phyloP scores from a whole-genome alignment of 2,888 invertebrate genomes.

The Amorpha juglandis region DNA sequence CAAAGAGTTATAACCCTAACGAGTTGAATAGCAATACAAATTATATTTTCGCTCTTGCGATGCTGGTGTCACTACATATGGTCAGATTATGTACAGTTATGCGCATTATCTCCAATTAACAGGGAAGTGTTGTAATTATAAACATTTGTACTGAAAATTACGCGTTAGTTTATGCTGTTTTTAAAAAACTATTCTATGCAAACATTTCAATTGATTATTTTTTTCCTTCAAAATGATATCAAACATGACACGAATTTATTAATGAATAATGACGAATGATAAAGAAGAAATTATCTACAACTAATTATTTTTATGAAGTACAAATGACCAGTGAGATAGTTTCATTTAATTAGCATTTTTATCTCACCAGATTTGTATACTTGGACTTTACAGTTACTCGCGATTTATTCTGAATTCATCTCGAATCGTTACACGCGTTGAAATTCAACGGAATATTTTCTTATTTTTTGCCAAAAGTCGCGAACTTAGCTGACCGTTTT shows the following conservation, averaged over 20 bases:
- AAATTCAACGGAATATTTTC: neutral
- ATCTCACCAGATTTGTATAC: neutral
- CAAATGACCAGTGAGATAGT: neutral
- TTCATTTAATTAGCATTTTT: slow-evolving; percentile 9
- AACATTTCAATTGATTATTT: too few relatives aligned
- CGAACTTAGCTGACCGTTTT: neutral
- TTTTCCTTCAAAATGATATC: too few relatives aligned
- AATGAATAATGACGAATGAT: too few relatives aligned
- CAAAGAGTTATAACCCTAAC: slow-evolving; percentile 74
- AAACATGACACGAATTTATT: too few relatives aligned
- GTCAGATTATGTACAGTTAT: slow-evolving; percentile 59
- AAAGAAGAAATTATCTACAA: neutral
- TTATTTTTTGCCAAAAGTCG: neutral
- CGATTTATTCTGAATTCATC: neutral
- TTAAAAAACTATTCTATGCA: too few relatives aligned
- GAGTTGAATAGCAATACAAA: slow-evolving; percentile 65
- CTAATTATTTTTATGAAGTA: neutral
- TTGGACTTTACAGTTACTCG: slow-evolving; percentile 1
- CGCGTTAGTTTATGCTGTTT: neutral
- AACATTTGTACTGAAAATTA: slow-evolving; percentile 24
- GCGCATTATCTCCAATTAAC: slow-evolving; percentile 70
- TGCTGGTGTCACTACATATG: slow-evolving; percentile 53
- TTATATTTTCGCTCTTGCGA: slow-evolving; percentile 52
- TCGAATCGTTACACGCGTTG: neutral
- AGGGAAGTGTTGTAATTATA: slow-evolving; percentile 57